Conservation (phyloP, 2,888 invertebrate species). For the Dromius quadrimaculatus region DNA sequence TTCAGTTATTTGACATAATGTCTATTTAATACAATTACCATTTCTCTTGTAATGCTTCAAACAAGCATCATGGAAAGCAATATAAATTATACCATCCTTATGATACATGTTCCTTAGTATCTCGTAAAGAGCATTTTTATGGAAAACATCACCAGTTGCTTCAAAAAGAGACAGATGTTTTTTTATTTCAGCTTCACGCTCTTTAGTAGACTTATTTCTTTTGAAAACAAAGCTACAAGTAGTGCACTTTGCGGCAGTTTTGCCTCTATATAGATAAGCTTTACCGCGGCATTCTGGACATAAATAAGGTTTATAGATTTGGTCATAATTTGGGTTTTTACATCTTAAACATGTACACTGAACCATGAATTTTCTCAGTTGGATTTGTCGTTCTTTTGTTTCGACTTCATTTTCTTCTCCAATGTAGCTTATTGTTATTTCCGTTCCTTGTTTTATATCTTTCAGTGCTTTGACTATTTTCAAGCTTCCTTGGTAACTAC, state of each 20-base stretch:
- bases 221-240: not conserved
- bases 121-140: not conserved
- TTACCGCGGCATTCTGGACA: slow-evolving; percentile 6
- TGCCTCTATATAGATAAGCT: not conserved
- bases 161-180: not conserved
- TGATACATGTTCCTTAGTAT: slow-evolving; percentile 9
- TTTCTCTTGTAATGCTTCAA: not conserved
- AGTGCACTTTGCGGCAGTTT: not conserved
- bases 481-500: not conserved
- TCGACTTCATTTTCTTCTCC: not conserved
- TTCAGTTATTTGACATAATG: not conserved
- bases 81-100: not conserved
- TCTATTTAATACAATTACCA: too few relatives aligned
- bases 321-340: not conserved
- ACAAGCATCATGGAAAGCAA: not conserved
- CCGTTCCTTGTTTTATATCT: slow-evolving; percentile 16
- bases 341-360: not conserved
- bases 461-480: slow-evolving; percentile 19
- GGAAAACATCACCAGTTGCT: not conserved
- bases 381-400: not conserved
- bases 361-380: not conserved
- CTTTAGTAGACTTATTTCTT: not conserved
- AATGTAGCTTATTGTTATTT: slow-evolving; percentile 18
- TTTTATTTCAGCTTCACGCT: slow-evolving; percentile 2
- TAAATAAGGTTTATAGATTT: not conserved